Conservation (phyloP, 2,888 invertebrate genomes). For the Oligia latruncula region DNA sequence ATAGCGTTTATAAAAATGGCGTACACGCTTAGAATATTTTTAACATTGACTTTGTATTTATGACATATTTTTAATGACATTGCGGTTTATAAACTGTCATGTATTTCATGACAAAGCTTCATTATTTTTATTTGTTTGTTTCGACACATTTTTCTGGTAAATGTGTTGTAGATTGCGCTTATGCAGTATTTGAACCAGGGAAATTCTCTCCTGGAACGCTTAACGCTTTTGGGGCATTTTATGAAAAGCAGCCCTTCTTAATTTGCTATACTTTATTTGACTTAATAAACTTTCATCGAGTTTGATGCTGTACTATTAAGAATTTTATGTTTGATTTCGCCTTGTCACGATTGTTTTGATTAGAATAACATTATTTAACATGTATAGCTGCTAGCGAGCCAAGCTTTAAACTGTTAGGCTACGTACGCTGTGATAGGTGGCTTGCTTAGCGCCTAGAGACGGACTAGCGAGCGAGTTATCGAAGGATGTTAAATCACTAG, state of each 20-base stretch:
- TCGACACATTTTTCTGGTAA: neutral
- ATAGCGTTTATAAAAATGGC: constrained; percentile 17
- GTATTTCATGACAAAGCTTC: neutral
- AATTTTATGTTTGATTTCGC: neutral
- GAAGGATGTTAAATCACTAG: no score
- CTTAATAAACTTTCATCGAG: neutral
- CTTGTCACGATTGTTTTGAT: neutral
- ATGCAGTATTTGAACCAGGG: neutral
- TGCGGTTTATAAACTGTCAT: neutral
- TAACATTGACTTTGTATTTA: constrained; percentile 16
- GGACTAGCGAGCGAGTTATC: no score
- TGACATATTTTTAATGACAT: constrained; percentile 33
- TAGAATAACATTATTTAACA: neutral
- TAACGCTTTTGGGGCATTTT: neutral
- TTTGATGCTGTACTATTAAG: no score
- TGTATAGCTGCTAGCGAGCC: constrained; percentile 1
- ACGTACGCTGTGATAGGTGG: no score
- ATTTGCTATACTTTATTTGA: neutral
- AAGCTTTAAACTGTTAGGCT: constrained; percentile 1
- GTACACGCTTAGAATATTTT: constrained; percentile 16
- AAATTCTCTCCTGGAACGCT: neutral
- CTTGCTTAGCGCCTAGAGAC: no score
- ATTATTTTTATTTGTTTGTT: neutral
- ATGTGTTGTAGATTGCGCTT: neutral
- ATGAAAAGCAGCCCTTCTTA: neutral